Base-by-base conservation (phyloP, 2,113 vertebrate species). In the Machaerirhynchus nigripectus region DNA sequence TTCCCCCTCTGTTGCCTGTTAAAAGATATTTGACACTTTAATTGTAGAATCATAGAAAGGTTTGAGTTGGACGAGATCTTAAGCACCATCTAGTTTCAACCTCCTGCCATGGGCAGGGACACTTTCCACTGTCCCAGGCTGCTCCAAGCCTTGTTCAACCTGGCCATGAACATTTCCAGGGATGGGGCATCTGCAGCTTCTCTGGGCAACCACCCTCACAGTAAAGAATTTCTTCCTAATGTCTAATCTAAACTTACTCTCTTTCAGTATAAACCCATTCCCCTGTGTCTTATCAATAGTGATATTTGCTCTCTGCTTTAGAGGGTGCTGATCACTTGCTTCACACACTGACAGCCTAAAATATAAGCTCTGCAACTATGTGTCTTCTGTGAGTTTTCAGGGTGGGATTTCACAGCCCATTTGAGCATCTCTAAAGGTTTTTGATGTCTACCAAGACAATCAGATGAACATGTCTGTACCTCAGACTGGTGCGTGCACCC, bases 291-390 rank as follows among this genome's bases (percentile, higher is more conserved):
- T 47, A 20, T 13, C 56, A 39, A 47, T 61, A 55, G 52, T 27
- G 44, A 19, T 59, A 70, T 23, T 59, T 81, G 18, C 46, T 63
- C 8, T 75, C 37, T 86, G 31, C n/a, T 90, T 75, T 35, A 67
- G 35, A 37, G 27, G 28, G 19, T 63, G 44, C 30, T n/a, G 82
- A 46, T 42, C 17, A 13, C 50, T 61, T 15, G 28, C 27, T 65
- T 21, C 30, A 20, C 8, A 30, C 13, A 16, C 33, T 17, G 46
- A 42, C n/a, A 80, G 52, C 23, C 42, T 50, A 39, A 84, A 83
- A 60, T 6, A 78, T 0, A 52, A 63, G 3, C 57, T 89, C 61
- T 61, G 70, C 37, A 60, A 2, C 7, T 15, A 8, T 1, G 0
- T 4, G 15, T 59, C 15, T 73, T 44, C 31, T 37, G 11, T 19